Base-by-base conservation (phyloP, 2,113 vertebrate genomes). In the Lipophrys pholis region DNA sequence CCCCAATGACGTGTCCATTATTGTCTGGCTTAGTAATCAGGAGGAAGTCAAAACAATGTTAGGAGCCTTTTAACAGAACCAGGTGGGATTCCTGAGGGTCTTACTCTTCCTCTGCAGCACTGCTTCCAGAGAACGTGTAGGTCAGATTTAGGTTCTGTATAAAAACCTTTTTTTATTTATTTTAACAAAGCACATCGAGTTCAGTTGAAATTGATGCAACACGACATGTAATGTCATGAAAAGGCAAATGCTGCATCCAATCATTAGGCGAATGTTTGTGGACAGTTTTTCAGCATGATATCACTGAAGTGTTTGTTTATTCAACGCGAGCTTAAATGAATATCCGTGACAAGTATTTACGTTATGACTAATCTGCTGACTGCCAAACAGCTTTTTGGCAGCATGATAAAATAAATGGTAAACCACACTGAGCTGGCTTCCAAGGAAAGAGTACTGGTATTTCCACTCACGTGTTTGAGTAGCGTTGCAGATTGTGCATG, bases 11-110 rank as follows among this genome's bases (percentile, higher is more conserved):
- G n/a, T 1, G 36, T 67, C 73, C 55, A 80, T 89, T 75, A 82
- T 74, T 70, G 59, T 69, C 79, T 69, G 81, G 57, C 73, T 80
- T 65, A 80, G 79, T 74, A 86, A 89, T 91, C 80, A 87, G 59
- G 76, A 79, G 83, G 82, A 83, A 87, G 73, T 75, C 85, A 63
- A 82, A 91, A 91, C 85, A 91, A 86, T 80, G 79, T 53, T 30
- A 73, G 71, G 16, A 69, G 55, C 62, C 57, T 70, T 79, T 83
- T 69, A 53, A 79, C 78, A 39, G 42, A 71, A 57, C 54, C 77
- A 87, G 85, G 83, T 81, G 70, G 78, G 69, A 59, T 54, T 85
- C 63, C 62, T 64, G 59, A 21, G 70, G 64, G 66, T 48, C 55
- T 8, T 10, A 49, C 46, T 30, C 68, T 75, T 80, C 77, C 67